phyloP scores from a whole-genome alignment of 2,888 invertebrate genomes.

The Scaeva pyrastri region DNA sequence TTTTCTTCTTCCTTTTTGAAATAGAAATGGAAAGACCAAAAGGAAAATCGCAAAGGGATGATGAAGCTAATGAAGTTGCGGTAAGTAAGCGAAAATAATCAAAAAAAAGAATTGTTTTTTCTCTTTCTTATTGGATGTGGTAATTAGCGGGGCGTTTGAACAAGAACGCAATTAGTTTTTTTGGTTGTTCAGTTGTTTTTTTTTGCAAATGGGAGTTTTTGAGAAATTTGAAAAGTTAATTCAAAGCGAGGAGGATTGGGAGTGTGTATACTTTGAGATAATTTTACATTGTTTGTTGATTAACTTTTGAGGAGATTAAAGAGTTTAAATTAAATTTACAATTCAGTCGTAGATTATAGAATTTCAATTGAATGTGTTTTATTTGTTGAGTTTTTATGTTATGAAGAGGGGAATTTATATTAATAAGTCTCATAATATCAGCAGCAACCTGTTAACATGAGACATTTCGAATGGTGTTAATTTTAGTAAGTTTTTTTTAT shows the following conservation, averaged over 20 bases:
- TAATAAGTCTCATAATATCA: too few species aligned
- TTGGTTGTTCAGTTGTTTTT: constrained; percentile 20
- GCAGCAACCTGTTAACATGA: too few species aligned
- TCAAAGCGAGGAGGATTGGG: constrained; percentile 13
- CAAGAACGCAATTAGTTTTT: constrained; percentile 65
- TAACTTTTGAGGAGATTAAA: constrained; percentile 13
- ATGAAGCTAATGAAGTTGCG: constrained; percentile 84
- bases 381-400: too few species aligned
- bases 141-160: constrained; percentile 67
- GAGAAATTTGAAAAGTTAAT: constrained; percentile 42
- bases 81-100: constrained; percentile 79
- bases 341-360: too few species aligned
- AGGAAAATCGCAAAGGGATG: constrained; percentile 84
- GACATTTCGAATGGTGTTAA: too few species aligned
- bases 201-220: neutral
- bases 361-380: too few species aligned
- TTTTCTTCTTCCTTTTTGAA: constrained; percentile 30
- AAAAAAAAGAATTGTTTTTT: neutral
- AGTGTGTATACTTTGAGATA: constrained; percentile 39
- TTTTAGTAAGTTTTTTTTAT: too few species aligned
- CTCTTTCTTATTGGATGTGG: constrained; percentile 27
- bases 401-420: too few species aligned
- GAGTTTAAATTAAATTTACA: neutral
- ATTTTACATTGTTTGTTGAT: constrained; percentile 29
- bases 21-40: constrained; percentile 83